These are phyloP conservation scores for Characodon lateralis DNA, from an alignment of 2,797 vertebrate genomes.

Conservation along the genomic window DNA sequence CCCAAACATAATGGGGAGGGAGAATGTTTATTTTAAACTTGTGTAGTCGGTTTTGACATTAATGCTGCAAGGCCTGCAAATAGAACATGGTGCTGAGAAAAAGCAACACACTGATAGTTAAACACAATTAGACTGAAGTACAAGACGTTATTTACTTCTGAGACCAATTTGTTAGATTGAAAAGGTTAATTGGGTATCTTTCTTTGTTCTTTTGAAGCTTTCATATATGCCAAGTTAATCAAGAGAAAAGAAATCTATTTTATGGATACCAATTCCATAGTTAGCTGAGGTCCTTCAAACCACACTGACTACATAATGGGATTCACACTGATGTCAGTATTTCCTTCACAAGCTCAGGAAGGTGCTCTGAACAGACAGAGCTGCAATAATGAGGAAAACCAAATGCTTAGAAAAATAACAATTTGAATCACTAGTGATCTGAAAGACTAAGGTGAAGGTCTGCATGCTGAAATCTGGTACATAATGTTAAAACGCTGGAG, in stretches of 20 bases:
- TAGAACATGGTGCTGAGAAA: slow-evolving; percentile 27
- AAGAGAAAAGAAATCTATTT: neutral
- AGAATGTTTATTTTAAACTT: slow-evolving; percentile 8
- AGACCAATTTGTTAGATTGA: neutral
- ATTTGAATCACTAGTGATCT: neutral
- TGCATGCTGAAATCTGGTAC: neutral
- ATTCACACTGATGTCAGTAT: neutral
- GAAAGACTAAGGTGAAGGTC: neutral
- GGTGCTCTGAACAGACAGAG: neutral
- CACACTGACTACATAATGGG: no score
- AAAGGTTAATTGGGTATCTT: neutral
- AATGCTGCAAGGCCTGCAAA: slow-evolving; percentile 15
- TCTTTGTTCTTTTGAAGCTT: no score
- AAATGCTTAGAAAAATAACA: neutral
- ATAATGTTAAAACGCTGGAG: neutral
- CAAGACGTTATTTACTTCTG: neutral
- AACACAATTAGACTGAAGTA: neutral
- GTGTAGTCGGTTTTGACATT: slow-evolving; percentile 45
- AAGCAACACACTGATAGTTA: slow-evolving; percentile 29
- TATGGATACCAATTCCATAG: no score
- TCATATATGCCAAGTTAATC: neutral
- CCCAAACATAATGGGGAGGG: slow-evolving; percentile 57
- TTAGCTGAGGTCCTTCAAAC: no score
- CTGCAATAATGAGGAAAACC: neutral
- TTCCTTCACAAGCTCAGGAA: neutral